A percentile compares a stretch with the other conserved stretches of the same genome.
Evolutionary conservation across 2,113 vertebrate genomes (phyloP).

Genomic region (Upupa epops): DNA sequence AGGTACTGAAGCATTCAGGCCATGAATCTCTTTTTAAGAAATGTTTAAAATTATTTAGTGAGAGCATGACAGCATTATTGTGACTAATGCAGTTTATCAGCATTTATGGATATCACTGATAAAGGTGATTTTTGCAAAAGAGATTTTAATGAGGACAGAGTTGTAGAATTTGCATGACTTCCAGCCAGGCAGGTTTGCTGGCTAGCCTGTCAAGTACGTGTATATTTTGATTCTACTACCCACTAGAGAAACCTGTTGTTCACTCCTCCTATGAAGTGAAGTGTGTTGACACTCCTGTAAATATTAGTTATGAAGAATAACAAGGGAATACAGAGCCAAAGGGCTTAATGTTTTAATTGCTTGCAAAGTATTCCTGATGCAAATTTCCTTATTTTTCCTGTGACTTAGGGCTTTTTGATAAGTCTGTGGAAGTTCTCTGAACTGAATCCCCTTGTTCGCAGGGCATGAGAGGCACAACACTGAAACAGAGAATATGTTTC

Average conservation of each 20-base stretch:
- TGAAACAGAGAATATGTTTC: not conserved
- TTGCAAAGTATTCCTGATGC: not conserved
- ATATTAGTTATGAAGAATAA: conserved; percentile 11
- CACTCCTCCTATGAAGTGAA: not conserved
- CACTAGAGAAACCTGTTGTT: not conserved
- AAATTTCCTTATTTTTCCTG: not conserved
- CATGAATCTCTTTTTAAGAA: not conserved
- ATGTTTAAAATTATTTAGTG: not conserved
- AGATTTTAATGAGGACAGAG: not conserved
- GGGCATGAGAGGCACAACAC: not conserved
- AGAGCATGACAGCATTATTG: not conserved
- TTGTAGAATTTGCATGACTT: not conserved
- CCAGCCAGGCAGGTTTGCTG: not conserved
- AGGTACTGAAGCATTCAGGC: not conserved
- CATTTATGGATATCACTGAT: not conserved
- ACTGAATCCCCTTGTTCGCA: too few relatives aligned
- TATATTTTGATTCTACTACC: not conserved
- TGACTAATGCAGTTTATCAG: not conserved
- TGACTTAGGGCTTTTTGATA: not conserved
- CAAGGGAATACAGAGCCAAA: not conserved
- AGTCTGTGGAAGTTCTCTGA: not conserved
- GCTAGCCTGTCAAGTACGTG: not conserved
- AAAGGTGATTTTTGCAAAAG: not conserved
- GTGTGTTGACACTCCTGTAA: not conserved
- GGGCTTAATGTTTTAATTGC: not conserved